These are phyloP conservation scores for Metaphire vulgaris DNA, from an alignment of 1,140 invertebrate genomes.

Conservation along the genomic window DNA sequence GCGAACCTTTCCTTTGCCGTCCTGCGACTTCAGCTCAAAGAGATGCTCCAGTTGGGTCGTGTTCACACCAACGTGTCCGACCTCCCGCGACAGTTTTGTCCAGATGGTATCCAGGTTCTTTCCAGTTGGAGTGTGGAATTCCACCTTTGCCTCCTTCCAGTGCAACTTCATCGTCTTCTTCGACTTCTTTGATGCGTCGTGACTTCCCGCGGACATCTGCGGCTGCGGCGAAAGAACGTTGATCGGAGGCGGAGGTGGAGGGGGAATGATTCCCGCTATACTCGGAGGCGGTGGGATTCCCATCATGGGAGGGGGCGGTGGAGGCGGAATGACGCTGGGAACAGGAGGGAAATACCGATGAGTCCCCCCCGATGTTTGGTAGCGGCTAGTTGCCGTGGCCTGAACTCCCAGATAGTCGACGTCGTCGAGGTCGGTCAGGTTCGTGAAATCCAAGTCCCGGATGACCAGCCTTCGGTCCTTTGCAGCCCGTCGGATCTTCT, in stretches of 20 bases:
- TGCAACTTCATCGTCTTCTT: slow-evolving; percentile 99
- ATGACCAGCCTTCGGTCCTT: slow-evolving; percentile 75
- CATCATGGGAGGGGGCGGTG: not conserved
- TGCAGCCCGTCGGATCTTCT: slow-evolving; percentile 62
- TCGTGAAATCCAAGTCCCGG: slow-evolving; percentile 57
- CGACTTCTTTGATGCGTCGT: too few relatives aligned
- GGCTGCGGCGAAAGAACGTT: slow-evolving; percentile 37
- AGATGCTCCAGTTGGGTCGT: slow-evolving; percentile 89
- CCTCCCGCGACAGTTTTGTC: slow-evolving; percentile 78
- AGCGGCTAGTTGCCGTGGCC: too few relatives aligned
- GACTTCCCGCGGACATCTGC: not conserved
- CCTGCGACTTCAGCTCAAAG: slow-evolving; percentile 93
- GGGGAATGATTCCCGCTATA: slow-evolving; percentile 43
- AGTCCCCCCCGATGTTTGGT: not conserved
- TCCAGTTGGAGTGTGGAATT: slow-evolving; percentile 59
- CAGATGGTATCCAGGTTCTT: slow-evolving; percentile 73
- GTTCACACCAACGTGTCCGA: slow-evolving; percentile 62
- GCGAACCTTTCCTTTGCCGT: slow-evolving; percentile 76
- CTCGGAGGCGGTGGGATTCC: slow-evolving; percentile 39
- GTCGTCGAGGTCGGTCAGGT: slow-evolving; percentile 64
- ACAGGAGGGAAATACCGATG: not conserved
- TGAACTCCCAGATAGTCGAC: slow-evolving; percentile 42
- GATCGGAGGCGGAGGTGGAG: slow-evolving; percentile 34
- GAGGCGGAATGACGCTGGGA: too few relatives aligned
- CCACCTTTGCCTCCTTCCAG: slow-evolving; percentile 72